Percentiles rank a stretch among this genome's conserved stretches.
Conservation (phyloP, 2,797 vertebrate genomes). For the Anguilla marmorata region DNA sequence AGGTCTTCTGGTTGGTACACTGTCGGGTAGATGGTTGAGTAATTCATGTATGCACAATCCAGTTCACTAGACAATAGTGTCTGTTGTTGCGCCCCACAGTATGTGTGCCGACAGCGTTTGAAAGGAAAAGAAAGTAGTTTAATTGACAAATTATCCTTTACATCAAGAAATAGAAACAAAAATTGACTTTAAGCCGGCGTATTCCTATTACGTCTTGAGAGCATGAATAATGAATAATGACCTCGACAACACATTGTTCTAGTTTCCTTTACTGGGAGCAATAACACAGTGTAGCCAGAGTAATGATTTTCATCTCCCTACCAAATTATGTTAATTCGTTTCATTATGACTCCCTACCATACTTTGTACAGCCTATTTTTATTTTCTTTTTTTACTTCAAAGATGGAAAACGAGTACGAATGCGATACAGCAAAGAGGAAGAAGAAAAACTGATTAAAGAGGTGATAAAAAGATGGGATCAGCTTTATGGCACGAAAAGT, state of each 20-base stretch:
- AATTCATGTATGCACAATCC: background rate
- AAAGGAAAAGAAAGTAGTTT: no score
- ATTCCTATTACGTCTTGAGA: background rate
- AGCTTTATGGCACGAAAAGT: background rate
- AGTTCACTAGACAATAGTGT: no score
- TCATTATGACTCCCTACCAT: background rate
- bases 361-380: background rate
- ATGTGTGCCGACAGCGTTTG: no score
- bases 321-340: background rate
- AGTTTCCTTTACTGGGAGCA: background rate
- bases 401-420: constrained; percentile 14
- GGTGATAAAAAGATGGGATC: constrained; percentile 6
- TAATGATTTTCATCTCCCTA: background rate
- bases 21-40: background rate
- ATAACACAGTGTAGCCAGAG: background rate
- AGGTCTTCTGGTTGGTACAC: background rate
- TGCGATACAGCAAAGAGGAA: constrained; percentile 17
- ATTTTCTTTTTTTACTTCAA: background rate
- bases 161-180: background rate
- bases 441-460: constrained; percentile 1
- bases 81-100: no score
- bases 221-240: background rate
- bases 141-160: background rate
- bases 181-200: background rate
- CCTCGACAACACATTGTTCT: background rate